Evolutionary conservation across 2,888 invertebrate species (phyloP), one percentile per base, ranked within the genome.

Genomic region (Athalia cordata): DNA sequence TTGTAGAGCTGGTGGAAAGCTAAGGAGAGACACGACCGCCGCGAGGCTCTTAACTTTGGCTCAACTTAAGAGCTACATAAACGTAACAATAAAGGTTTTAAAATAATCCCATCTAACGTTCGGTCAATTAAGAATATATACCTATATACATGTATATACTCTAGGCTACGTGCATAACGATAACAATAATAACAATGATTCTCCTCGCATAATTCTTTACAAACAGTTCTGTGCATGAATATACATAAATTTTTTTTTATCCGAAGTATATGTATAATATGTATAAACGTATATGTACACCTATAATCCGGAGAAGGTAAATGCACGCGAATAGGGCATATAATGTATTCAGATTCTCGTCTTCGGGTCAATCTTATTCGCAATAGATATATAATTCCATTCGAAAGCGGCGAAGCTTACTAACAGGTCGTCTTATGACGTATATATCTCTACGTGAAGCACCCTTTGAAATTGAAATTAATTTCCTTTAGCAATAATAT

Each of bases 401-500:
- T 89, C 85, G 86, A 84, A 86, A 78, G 81, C 86, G 83, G 61
- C 82, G 83, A 81, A 84, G 88, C 88, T 86, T 86, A 83, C 29
- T 61, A 64, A 55, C 61, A 75, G 74, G 72, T 79, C 83, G 79
- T 83, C 82, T 82, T 79, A 72, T 47, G 59, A 57, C 80, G 81
- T 80, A 79, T 0, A 29, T 29, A 29, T 29, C 1, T 29, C 1
- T 29, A 29, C 29, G 29, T 29, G 29, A 29, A 29, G 29, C 29
- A 75, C 8, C 83, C 81, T 83, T 85, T 85, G 84, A 86, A 86
- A 88, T 87, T 88, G 86, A 89, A 88, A 89, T 89, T 89, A 89
- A 89, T 89, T 87, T 88, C 82, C 77, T n/a, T 43, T 8, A 61
- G 79, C 81, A 82, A 13, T 7, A 57, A 61, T 72, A 47, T 72